phyloP scores from a whole-genome alignment of 1,140 invertebrate species.

The Sycophila sp. region DNA sequence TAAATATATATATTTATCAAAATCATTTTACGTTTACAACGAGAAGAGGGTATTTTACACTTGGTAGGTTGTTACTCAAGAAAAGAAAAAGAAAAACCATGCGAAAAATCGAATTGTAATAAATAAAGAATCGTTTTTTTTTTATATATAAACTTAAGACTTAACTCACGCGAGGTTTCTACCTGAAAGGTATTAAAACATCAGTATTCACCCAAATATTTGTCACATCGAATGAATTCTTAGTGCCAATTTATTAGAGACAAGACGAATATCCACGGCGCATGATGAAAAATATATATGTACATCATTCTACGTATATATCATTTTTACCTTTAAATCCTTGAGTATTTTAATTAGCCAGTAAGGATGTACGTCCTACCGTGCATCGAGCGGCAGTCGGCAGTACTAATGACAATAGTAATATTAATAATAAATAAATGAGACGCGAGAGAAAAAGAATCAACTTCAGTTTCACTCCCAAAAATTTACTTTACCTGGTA shows the following conservation, averaged over 20 bases:
- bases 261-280: conserved; percentile 15
- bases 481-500: too few species aligned
- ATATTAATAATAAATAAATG: too few species aligned
- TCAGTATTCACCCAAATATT: conserved; percentile 51
- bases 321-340: not conserved
- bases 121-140: not conserved
- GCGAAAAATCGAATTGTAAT: conserved; percentile 8
- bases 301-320: conserved; percentile 30
- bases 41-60: not conserved
- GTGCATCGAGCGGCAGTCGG: too few species aligned
- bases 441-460: too few species aligned
- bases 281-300: conserved; percentile 1
- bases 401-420: too few species aligned
- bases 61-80: not conserved
- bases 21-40: not conserved
- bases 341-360: not conserved
- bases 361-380: too few species aligned
- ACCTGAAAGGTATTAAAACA: conserved; percentile 42
- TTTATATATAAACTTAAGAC: conserved; percentile 25
- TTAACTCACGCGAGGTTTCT: conserved; percentile 6
- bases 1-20: not conserved
- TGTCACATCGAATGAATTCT: conserved; percentile 52
- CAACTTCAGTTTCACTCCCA: too few species aligned
- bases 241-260: conserved; percentile 49
- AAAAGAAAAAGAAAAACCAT: not conserved